phyloP scores from a whole-genome alignment of 92 coral and sea anemone species.

The Actinernus sp. region DNA sequence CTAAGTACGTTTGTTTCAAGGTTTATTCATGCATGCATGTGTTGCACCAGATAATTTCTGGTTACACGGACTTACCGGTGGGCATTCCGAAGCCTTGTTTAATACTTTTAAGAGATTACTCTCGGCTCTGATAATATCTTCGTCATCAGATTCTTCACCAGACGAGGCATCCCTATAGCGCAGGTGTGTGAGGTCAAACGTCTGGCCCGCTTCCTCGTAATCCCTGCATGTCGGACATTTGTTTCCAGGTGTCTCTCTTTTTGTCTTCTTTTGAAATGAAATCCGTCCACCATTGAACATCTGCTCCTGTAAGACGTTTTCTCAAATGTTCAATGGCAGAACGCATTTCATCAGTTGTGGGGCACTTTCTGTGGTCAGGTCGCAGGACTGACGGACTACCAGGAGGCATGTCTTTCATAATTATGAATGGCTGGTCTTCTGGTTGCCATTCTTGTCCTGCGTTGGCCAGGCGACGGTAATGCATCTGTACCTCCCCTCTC shows the following conservation, averaged over 20 bases:
- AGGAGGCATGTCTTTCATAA: conserved; percentile 1
- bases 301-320: conserved; percentile 3
- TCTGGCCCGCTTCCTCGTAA: background rate
- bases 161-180: background rate
- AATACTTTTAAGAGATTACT: background rate
- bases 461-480: background rate
- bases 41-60: too few relatives aligned
- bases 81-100: background rate
- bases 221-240: conserved; percentile 1
- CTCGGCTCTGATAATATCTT: background rate
- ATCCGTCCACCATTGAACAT: conserved; percentile 10
- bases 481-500: background rate
- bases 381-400: conserved; percentile 4
- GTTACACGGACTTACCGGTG: conserved; percentile 4
- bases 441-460: too few relatives aligned
- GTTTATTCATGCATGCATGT: too few relatives aligned
- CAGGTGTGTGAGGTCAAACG: background rate
- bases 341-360: too few relatives aligned
- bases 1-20: too few relatives aligned
- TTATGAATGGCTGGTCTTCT: background rate
- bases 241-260: conserved; percentile 1
- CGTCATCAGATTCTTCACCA: background rate
- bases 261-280: background rate
- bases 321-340: background rate
- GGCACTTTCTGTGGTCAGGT: too few relatives aligned